Percentiles rank a stretch among this genome's conserved stretches.
Evolutionary conservation across 2,113 vertebrate species (phyloP).

Genomic region (Athene cunicularia): DNA sequence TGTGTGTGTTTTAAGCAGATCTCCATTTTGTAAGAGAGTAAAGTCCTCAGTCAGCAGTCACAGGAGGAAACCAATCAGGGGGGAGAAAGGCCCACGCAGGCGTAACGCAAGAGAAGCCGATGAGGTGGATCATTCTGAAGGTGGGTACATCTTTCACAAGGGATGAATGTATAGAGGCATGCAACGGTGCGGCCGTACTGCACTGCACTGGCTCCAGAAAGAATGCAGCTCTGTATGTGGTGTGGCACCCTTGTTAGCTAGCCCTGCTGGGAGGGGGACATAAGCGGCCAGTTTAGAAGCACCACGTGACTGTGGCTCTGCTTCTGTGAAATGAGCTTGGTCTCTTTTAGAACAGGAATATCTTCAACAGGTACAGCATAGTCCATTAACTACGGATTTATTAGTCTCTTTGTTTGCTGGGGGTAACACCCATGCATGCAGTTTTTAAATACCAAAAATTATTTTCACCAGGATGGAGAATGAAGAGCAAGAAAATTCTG

Average conservation of each 20-base stretch:
- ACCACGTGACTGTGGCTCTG: background rate
- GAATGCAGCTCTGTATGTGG: fast-evolving
- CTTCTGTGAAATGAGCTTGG: background rate
- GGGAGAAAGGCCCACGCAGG: background rate
- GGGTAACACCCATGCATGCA: background rate
- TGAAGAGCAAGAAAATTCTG: background rate
- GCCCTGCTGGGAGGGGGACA: background rate
- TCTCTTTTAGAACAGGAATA: background rate
- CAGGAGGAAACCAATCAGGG: background rate
- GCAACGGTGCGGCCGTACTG: fast-evolving
- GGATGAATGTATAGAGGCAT: background rate
- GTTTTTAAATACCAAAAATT: background rate
- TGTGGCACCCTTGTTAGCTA: background rate
- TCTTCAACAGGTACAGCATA: background rate
- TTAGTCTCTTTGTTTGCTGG: background rate
- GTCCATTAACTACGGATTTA: background rate
- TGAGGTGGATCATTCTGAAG: fast-evolving
- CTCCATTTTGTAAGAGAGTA: background rate
- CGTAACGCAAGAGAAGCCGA: fast-evolving
- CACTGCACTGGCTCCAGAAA: background rate
- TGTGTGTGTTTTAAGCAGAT: background rate
- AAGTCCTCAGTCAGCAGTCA: background rate
- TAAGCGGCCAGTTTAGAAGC: fast-evolving
- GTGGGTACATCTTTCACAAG: background rate
- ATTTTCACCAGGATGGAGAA: background rate